A percentile compares a stretch with the other conserved stretches of the same genome.
Conservation (phyloP, 2,797 vertebrate genomes). For the Ficedula albicollis region DNA sequence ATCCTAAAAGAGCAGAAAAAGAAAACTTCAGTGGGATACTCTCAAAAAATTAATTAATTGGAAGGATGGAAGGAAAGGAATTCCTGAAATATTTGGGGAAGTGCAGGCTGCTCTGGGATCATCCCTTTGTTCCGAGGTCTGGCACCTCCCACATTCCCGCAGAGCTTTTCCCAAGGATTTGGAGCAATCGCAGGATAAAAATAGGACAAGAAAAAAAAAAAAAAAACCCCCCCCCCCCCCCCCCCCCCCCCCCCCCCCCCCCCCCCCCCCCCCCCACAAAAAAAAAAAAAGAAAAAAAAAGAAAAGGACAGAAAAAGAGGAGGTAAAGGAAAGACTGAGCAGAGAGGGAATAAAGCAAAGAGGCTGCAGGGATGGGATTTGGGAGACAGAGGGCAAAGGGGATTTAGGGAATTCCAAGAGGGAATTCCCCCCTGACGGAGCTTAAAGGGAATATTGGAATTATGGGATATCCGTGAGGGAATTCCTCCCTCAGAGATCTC, state of each 20-base stretch:
- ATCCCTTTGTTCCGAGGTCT: neutral
- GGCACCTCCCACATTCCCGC: neutral
- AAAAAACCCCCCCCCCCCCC: too few relatives aligned
- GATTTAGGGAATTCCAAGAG: neutral
- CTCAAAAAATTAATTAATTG: rapidly evolving
- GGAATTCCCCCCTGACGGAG: neutral
- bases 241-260: too few relatives aligned
- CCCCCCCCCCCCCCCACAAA: too few relatives aligned
- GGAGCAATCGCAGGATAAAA: neutral
- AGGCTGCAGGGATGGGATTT: neutral
- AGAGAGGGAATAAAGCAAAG: neutral
- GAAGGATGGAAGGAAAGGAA: neutral
- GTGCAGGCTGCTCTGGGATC: rapidly evolving
- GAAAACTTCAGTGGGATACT: neutral
- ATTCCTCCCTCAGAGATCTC: too few relatives aligned
- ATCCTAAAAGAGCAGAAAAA: neutral
- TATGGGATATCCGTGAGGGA: neutral
- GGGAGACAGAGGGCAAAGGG: neutral
- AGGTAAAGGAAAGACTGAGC: neutral
- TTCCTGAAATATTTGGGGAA: rapidly evolving
- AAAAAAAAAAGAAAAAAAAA: rapidly evolving
- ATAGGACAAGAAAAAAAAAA: neutral
- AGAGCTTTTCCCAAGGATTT: neutral
- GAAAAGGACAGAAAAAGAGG: rapidly evolving
- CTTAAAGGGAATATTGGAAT: neutral